phyloP scores from a whole-genome alignment of 2,888 invertebrate genomes.

The Parapristionchus giblindavisi region DNA sequence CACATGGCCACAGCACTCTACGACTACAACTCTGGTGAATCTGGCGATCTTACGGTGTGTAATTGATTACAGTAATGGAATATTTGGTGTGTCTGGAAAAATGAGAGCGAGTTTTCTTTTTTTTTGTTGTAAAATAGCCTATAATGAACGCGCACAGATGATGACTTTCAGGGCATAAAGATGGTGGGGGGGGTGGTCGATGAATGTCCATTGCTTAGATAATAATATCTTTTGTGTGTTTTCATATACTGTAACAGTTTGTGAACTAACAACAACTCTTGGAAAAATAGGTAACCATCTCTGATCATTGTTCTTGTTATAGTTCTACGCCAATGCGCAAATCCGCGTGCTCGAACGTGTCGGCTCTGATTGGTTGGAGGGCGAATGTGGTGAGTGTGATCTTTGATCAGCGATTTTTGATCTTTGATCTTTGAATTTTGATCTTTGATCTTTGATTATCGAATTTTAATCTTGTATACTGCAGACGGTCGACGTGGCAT shows the following conservation, averaged over 20 bases:
- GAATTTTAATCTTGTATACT: background rate
- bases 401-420: background rate
- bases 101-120: too few species aligned
- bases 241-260: too few species aligned
- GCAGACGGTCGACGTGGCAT: conserved; percentile 54
- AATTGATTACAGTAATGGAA: conserved; percentile 13
- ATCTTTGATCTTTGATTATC: background rate
- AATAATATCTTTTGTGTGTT: too few species aligned
- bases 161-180: too few species aligned
- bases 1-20: conserved; percentile 57
- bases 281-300: background rate
- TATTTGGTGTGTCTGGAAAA: too few species aligned
- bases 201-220: too few species aligned
- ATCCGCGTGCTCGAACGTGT: conserved; percentile 55
- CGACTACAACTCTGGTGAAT: conserved; percentile 58
- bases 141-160: too few species aligned
- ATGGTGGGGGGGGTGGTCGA: too few species aligned
- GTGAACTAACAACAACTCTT: background rate
- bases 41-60: conserved; percentile 60
- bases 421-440: conserved; percentile 11
- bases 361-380: conserved; percentile 63
- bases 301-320: conserved; percentile 37
- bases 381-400: conserved; percentile 44
- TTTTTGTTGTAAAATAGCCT: too few species aligned
- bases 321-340: conserved; percentile 56